Evolutionary conservation across 2,888 invertebrate species (phyloP), one percentile per base, ranked within the genome.

Genomic region (Pristionchus mayeri): DNA sequence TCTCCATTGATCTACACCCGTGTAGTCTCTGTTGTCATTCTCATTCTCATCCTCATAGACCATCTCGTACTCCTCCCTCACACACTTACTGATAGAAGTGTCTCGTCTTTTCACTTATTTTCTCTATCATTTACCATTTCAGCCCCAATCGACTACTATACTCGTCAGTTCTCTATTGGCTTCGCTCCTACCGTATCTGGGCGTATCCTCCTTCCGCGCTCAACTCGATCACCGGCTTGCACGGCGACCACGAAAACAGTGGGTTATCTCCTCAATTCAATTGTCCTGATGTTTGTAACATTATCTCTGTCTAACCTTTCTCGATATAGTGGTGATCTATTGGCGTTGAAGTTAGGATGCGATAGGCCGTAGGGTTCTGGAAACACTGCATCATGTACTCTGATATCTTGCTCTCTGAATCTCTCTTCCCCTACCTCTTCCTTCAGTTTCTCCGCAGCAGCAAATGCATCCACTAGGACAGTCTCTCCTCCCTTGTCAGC

Each of bases 381-480:
- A 67, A 63, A 11, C n/a, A 7, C 16, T 24, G 7, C 11, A 40
- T 40, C n/a, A 40, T n/a, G n/a, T n/a, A n/a, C n/a, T n/a, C n/a
- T n/a, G n/a, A n/a, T n/a, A n/a, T n/a, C n/a, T 21, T 44, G 40
- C n/a, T 71, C 40, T 71, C 44, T 71, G 40, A 37, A 13, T 54
- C 54, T n/a, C 16, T 54, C n/a, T 44, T n/a, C 9, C 6, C 24
- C 44, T 48, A 78, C 54, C 80, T 60, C 13, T 18, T 27, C 79
- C 83, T 85, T 88, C 57, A 90, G 52, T 16, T 94, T 93, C 13
- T 94, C 92, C 0, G 95, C 95, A 7, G 95, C 95, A 84, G 95
- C 94, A 91, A 96, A 95, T 0, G 96, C 96, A 91, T 96, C 96
- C 0, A 95, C 95, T 3, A 96, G 94, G 67, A 96, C 93, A 0